phyloP scores from a whole-genome alignment of 2,888 invertebrate genomes.

The Drosophila prostipennis region DNA sequence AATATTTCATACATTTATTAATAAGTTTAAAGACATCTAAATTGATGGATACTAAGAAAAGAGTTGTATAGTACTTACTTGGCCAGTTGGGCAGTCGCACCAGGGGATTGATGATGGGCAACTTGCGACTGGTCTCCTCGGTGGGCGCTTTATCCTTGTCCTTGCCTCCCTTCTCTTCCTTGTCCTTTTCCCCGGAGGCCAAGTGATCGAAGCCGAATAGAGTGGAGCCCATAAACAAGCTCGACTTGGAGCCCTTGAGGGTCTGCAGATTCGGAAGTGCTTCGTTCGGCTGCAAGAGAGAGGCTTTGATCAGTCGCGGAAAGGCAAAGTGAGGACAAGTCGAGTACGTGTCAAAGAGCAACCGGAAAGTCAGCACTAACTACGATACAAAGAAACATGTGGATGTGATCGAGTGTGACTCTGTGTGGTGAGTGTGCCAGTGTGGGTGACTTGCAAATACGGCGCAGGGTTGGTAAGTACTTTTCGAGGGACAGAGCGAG shows the following conservation, averaged over 20 bases:
- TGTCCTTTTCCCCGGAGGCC: slow-evolving; percentile 60
- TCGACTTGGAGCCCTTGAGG: slow-evolving; percentile 87
- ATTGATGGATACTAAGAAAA: too few species aligned
- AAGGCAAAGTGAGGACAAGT: neutral
- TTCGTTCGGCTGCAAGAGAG: slow-evolving; percentile 83
- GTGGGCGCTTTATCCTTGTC: slow-evolving; percentile 76
- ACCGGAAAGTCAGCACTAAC: slow-evolving; percentile 80
- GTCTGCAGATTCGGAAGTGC: slow-evolving; percentile 84
- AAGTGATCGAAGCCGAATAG: slow-evolving; percentile 83
- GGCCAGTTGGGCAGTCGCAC: slow-evolving; percentile 95
- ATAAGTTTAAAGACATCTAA: neutral
- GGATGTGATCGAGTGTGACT: slow-evolving; percentile 43
- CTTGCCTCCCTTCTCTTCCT: slow-evolving; percentile 82
- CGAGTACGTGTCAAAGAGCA: slow-evolving; percentile 70
- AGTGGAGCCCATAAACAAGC: slow-evolving; percentile 85
- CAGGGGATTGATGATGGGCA: slow-evolving; percentile 95
- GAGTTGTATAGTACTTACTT: slow-evolving; percentile 85
- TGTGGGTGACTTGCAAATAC: slow-evolving; percentile 50
- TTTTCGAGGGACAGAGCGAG: slow-evolving; percentile 37
- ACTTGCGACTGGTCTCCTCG: slow-evolving; percentile 87
- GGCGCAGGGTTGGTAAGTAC: slow-evolving; percentile 54
- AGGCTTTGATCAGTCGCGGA: slow-evolving; percentile 45
- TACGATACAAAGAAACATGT: slow-evolving; percentile 78
- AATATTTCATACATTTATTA: neutral
- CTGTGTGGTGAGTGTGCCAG: slow-evolving; percentile 52